Base-by-base conservation (phyloP, 1,140 invertebrate species). In the Drosophila kikkawai region DNA sequence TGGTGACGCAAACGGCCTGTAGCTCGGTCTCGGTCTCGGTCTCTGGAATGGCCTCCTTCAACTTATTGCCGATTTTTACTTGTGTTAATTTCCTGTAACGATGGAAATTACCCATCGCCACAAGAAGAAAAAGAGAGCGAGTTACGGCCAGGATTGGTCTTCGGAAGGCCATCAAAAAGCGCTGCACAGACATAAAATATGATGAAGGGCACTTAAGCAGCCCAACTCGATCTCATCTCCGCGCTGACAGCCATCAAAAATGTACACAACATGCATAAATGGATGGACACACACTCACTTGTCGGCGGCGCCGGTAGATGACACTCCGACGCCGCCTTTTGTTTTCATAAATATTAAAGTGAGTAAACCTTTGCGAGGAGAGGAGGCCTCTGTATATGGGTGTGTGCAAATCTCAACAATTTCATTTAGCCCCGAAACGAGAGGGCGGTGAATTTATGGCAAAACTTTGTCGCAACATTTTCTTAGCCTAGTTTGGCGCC, bases 291-390 rank as follows among this genome's bases (percentile, higher is more conserved):
- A 61, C 60, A 59, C 45, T 64, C 48, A 67, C 22, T 32, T 19
- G 8, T 1, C 19, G 19, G 17, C n/a, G 22, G 36, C 47, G 59
- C 56, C 63, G 48, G 44, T 70, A 55, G 65, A 61, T 69, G 66
- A 78, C 77, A 78, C 53, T 37, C 36, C n/a, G 29, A 11, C 51
- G 51, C 19, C 47, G 77, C 73, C 80, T 71, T 71, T 81, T 81
- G 78, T 84, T 90, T 85, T 77, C 85, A 88, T 88, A 84, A 88
- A 88, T 88, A 88, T 88, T 88, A 88, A 90, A 88, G 69, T 61
- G 82, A 76, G 73, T 69, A 70, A 73, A 75, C 61, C 67, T 75
- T 84, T 79, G 65, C 60, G 44, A 78, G 50, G 47, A 37, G 42
- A 32, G n/a, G 37, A 32, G 17, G 51, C 48, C 70, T 41, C 8